phyloP scores from a whole-genome alignment of 2,888 invertebrate species.

The Himalopsyche japonica region DNA sequence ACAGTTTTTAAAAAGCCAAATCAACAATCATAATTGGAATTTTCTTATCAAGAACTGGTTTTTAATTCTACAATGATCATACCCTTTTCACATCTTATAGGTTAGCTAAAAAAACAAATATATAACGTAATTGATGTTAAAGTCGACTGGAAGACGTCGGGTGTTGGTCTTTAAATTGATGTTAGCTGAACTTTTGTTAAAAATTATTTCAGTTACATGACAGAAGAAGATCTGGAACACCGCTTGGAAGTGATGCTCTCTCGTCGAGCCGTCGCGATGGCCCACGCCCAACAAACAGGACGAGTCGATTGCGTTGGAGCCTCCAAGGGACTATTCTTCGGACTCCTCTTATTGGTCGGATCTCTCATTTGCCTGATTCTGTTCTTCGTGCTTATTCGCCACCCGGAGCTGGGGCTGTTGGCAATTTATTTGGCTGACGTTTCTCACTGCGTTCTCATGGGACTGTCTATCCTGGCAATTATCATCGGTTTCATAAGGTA shows the following conservation, averaged over 20 bases:
- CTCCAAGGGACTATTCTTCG: conserved; percentile 91
- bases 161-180: no score
- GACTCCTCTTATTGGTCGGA: conserved; percentile 84
- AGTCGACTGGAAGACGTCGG: no score
- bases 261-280: conserved; percentile 82
- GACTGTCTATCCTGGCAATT: conserved; percentile 85
- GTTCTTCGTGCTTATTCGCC: conserved; percentile 92
- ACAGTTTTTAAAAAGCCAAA: no score
- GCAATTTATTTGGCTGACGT: conserved; percentile 91
- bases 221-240: conserved; percentile 85
- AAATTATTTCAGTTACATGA: conserved; percentile 57
- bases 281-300: conserved; percentile 79
- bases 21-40: no score
- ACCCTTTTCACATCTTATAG: no score
- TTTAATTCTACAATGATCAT: no score
- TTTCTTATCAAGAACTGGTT: no score
- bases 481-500: conserved; percentile 89
- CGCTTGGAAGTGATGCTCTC: conserved; percentile 86
- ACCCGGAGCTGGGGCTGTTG: conserved; percentile 78
- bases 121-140: no score
- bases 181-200: background rate
- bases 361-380: conserved; percentile 91
- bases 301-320: conserved; percentile 94
- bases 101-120: no score
- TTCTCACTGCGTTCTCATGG: conserved; percentile 87